Evolutionary conservation across 2,797 vertebrate species (phyloP), one percentile per base, ranked within the genome.

Genomic region (Perdix hodgsoniae): DNA sequence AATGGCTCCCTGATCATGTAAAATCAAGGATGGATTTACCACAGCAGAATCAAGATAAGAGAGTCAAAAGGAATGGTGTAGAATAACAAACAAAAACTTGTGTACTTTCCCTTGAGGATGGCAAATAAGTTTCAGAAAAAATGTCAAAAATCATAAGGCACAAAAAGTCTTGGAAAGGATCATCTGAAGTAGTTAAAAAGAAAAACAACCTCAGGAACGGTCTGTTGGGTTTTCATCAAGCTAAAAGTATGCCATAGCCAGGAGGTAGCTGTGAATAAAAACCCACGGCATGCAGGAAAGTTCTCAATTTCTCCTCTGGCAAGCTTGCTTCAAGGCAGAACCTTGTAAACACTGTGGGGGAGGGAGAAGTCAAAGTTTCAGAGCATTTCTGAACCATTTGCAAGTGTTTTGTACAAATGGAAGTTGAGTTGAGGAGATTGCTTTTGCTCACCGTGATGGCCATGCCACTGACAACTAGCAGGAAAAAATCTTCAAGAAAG

Each of bases 351-450:
- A 75, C 39, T 45, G 45, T 14, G 3, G 37, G n/a, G 45, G 33
- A 31, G 18, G 7, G 10, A 14, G 35, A 64, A 10, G 45, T 69
- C 82, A 71, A 92, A 54, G 77, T 39, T 31, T 33, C 49, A 65
- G 15, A 4, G 66, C 16, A 64, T 83, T 93, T 92, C 70, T 75
- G 82, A 92, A 90, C 83, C 69, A 37, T 92, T 93, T 33, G 57
- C 63, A 65, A 87, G 45, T 50, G 79, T 83, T 93, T 87, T 91
- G 72, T 54, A 96, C 79, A 94, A 89, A 88, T 59, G 33, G 74
- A 94, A 87, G 64, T 73, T 75, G 39, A 45, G 49, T 49, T 27
- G 14, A 31, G 1, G 26, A 54, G 72, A 23, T 61, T 8, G 11
- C 72, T 83, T 93, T 79, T 7, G 10, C 57, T 87, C 49, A 29